phyloP scores from a whole-genome alignment of 2,797 vertebrate species.

The Sphenopsis melanotis region DNA sequence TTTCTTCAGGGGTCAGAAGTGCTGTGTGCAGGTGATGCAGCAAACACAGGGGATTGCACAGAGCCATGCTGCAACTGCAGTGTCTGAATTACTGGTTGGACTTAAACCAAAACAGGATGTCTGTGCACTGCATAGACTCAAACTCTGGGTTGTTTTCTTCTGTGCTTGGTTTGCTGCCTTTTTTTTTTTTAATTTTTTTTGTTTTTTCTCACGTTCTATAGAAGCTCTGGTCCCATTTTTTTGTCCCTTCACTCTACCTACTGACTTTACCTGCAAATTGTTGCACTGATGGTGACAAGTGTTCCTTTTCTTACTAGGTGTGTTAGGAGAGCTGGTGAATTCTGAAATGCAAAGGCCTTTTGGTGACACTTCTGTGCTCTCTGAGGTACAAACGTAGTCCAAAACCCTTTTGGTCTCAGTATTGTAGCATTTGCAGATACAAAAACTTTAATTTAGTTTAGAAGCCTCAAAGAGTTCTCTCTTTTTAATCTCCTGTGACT shows the following conservation, averaged over 20 bases:
- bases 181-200: neutral
- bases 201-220: neutral
- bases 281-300: neutral
- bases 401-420: neutral
- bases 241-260: neutral
- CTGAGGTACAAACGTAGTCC: slow-evolving; percentile 11
- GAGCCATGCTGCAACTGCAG: neutral
- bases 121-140: neutral
- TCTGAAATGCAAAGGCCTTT: neutral
- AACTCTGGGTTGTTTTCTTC: neutral
- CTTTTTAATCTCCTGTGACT: neutral
- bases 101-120: neutral
- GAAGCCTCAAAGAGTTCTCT: neutral
- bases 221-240: neutral
- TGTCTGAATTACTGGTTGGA: neutral
- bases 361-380: neutral
- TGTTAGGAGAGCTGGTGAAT: neutral
- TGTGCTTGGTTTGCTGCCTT: neutral
- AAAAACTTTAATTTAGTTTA: neutral
- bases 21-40: neutral
- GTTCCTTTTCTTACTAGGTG: slow-evolving; percentile 12
- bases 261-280: neutral
- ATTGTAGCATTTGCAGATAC: neutral
- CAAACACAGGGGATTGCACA: neutral
- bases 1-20: neutral